These are phyloP conservation scores for Lacerta viridis DNA, from an alignment of 2,797 vertebrate genomes.

Conservation along the genomic window DNA sequence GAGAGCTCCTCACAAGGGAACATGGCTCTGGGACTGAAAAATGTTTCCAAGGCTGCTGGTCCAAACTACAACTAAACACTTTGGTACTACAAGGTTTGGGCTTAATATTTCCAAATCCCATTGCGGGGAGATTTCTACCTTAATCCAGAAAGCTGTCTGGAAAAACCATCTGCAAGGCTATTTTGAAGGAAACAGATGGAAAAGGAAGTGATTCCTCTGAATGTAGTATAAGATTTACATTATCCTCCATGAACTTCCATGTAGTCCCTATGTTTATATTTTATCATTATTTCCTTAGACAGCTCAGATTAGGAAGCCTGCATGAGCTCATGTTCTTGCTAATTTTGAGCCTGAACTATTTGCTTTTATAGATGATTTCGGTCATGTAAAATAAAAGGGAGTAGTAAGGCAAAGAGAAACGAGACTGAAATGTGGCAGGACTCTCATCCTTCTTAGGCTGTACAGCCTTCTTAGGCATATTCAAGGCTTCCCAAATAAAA, in stretches of 20 bases:
- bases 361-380: constrained; percentile 75
- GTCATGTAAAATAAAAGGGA: constrained; percentile 61
- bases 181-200: constrained; percentile 84
- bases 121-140: constrained; percentile 74
- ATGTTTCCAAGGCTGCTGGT: not conserved
- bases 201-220: constrained; percentile 83
- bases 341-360: constrained; percentile 70
- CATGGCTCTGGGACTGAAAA: no score
- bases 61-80: constrained; percentile 44
- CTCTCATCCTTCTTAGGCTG: constrained; percentile 16
- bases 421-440: constrained; percentile 40
- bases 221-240: constrained; percentile 85
- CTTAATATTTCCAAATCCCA: constrained; percentile 55
- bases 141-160: constrained; percentile 80
- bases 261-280: constrained; percentile 82
- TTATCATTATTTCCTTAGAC: constrained; percentile 83
- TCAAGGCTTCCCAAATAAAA: constrained; percentile 22
- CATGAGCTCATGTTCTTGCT: constrained; percentile 75
- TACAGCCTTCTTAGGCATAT: constrained; percentile 15
- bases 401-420: constrained; percentile 38
- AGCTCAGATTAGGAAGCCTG: constrained; percentile 81
- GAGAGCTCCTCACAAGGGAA: no score
- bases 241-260: constrained; percentile 82
- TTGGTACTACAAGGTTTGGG: constrained; percentile 49
- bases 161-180: constrained; percentile 83